A percentile compares a stretch with the other conserved stretches of the same genome.
phyloP scores from a whole-genome alignment of 2,797 vertebrate genomes.

The Vireo griseus region DNA sequence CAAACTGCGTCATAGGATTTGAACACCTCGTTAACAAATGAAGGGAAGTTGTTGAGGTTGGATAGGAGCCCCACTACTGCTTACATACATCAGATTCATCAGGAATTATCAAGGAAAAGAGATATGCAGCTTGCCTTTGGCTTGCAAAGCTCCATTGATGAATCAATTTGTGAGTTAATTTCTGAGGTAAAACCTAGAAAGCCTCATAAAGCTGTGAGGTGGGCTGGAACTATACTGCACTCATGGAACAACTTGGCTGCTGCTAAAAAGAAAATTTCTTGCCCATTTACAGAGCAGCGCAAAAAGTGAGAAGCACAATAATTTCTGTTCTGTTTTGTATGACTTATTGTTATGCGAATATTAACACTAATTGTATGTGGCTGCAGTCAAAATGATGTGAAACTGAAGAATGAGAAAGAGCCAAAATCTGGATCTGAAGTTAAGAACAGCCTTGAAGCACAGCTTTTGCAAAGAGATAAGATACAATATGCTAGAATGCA shows the following conservation, averaged over 20 bases:
- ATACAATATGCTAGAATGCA: background rate
- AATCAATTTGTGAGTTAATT: background rate
- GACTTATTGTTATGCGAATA: background rate
- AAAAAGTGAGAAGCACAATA: background rate
- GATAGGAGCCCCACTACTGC: background rate
- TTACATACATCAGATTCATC: background rate
- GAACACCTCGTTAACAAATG: background rate
- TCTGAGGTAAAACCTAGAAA: background rate
- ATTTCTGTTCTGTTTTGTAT: background rate
- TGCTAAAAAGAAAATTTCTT: background rate
- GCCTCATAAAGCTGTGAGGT: fast-evolving
- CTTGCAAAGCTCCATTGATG: background rate
- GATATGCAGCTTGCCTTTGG: background rate
- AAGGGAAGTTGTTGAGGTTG: background rate
- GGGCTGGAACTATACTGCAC: background rate
- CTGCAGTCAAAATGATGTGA: background rate
- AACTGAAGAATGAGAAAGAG: background rate
- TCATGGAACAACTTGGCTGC: background rate
- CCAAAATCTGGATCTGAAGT: background rate
- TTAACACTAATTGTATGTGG: background rate
- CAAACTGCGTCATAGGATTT: background rate
- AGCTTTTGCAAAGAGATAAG: background rate
- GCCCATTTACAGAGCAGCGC: background rate
- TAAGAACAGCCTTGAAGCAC: background rate
- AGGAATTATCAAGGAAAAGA: background rate